Evolutionary conservation across 1,140 invertebrate genomes (phyloP).

Genomic region (Drosophila ananassae): DNA sequence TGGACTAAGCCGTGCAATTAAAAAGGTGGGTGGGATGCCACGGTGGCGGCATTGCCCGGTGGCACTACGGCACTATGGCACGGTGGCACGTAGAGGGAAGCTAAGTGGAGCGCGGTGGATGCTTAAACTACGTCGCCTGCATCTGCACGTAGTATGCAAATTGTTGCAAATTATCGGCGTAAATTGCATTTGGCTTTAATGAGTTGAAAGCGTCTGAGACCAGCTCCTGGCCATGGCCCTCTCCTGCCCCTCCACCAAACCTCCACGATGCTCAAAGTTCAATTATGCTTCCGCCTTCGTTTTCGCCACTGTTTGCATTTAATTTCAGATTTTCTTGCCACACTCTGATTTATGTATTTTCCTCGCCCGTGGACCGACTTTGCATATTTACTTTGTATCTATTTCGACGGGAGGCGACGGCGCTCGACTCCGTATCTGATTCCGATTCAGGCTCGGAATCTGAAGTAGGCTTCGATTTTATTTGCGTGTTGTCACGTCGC

Average conservation of each 20-base stretch:
- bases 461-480: conserved; percentile 51
- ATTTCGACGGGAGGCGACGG: conserved; percentile 36
- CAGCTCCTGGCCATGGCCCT: conserved; percentile 1
- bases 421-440: conserved; percentile 4
- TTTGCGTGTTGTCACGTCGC: conserved; percentile 54
- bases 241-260: not conserved
- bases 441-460: conserved; percentile 38
- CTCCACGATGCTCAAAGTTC: conserved; percentile 49
- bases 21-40: conserved; percentile 28
- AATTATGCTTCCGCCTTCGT: conserved; percentile 60
- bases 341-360: conserved; percentile 75
- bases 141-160: conserved; percentile 69
- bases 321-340: conserved; percentile 63
- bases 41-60: not conserved
- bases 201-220: conserved; percentile 23
- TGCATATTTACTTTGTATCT: conserved; percentile 79
- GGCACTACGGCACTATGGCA: not conserved
- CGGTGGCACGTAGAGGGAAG: conserved; percentile 45
- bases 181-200: conserved; percentile 66
- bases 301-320: conserved; percentile 72
- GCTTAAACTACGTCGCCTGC: conserved; percentile 14
- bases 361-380: conserved; percentile 40
- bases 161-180: conserved; percentile 74
- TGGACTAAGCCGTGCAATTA: conserved; percentile 60
- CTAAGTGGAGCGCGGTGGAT: conserved; percentile 6